Evolutionary conservation across 2,888 invertebrate species (phyloP).

Genomic region (Caenorhabditis sp.): DNA sequence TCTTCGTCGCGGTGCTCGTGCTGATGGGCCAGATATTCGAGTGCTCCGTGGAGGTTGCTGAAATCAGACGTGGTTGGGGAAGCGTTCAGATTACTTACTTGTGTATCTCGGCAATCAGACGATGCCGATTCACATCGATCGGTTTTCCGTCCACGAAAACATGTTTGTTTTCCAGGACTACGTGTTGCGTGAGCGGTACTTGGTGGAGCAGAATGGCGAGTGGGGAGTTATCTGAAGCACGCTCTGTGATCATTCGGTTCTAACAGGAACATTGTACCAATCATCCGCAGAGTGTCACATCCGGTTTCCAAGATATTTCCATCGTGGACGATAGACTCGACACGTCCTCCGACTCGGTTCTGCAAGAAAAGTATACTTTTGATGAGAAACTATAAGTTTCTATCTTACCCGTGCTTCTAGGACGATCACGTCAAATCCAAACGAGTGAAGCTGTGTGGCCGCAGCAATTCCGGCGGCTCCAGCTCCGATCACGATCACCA

Average conservation of each 20-base stretch:
- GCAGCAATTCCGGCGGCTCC: constrained; percentile 78
- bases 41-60: background rate
- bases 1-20: background rate
- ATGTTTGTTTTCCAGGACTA: constrained; percentile 86
- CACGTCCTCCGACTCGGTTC: constrained; percentile 95
- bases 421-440: constrained; percentile 76
- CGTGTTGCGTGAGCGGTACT: constrained; percentile 94
- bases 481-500: constrained; percentile 77
- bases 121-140: constrained; percentile 85
- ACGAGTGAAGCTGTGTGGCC: constrained; percentile 71
- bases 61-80: too few species aligned
- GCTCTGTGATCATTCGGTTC: background rate
- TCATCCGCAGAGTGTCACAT: constrained; percentile 15
- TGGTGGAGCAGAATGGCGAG: constrained; percentile 95
- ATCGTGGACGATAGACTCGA: constrained; percentile 87
- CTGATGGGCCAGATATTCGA: background rate
- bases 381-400: background rate
- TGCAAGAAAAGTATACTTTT: background rate
- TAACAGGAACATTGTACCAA: background rate
- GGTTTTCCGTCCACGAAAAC: background rate
- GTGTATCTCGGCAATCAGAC: constrained; percentile 97
- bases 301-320: constrained; percentile 33
- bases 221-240: background rate
- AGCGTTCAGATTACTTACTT: constrained; percentile 81
- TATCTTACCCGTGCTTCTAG: constrained; percentile 69